Evolutionary conservation across 2,113 vertebrate genomes (phyloP).

Genomic region (Phoxinus phoxinus): DNA sequence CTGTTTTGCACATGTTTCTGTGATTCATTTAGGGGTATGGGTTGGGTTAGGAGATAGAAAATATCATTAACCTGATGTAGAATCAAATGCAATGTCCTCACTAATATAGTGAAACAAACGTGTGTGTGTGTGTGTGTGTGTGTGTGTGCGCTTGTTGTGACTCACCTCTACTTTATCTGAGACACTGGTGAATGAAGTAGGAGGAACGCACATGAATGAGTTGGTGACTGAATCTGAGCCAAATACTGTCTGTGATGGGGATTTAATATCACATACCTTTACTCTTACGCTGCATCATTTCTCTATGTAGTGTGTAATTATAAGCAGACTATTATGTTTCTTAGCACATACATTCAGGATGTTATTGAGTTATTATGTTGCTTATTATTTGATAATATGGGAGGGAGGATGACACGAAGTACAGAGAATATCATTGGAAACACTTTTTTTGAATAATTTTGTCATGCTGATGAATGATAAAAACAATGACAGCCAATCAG

Average conservation of each 20-base stretch:
- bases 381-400: conserved; percentile 11
- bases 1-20: too few relatives aligned
- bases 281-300: background rate
- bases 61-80: too few relatives aligned
- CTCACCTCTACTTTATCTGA: conserved; percentile 23
- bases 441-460: too few relatives aligned
- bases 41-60: too few relatives aligned
- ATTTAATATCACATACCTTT: conserved; percentile 1
- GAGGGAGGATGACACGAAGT: background rate
- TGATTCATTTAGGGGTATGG: too few relatives aligned
- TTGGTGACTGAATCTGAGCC: background rate
- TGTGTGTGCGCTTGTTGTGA: conserved; percentile 8
- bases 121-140: background rate
- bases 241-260: background rate
- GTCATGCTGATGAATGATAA: too few relatives aligned
- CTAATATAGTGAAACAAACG: too few relatives aligned
- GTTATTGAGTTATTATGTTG: conserved; percentile 3
- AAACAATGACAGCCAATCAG: too few relatives aligned
- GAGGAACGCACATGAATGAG: background rate
- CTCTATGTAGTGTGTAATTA: background rate
- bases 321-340: background rate
- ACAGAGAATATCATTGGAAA: too few relatives aligned
- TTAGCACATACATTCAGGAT: background rate
- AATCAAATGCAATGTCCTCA: too few relatives aligned
- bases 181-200: conserved; percentile 13